These are phyloP conservation scores for Leptopilina clavipes DNA, from an alignment of 1,140 invertebrate genomes.

Conservation along the genomic window DNA sequence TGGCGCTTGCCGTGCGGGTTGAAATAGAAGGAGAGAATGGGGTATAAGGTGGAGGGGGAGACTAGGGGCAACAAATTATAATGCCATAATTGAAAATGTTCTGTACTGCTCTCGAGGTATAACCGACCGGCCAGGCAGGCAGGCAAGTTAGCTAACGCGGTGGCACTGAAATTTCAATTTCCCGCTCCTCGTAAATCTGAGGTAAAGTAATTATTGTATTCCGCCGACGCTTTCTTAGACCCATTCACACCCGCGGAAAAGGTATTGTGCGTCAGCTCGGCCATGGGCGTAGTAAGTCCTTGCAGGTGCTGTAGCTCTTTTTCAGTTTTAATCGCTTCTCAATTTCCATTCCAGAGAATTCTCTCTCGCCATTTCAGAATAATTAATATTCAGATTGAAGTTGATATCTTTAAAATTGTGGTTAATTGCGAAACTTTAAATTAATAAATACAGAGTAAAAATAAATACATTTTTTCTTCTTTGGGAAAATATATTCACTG, in stretches of 20 bases:
- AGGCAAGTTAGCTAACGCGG: conserved; percentile 48
- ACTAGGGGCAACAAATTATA: conserved; percentile 70
- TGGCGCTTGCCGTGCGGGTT: conserved; percentile 49
- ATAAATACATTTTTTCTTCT: too few species aligned
- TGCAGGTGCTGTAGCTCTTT: conserved; percentile 56
- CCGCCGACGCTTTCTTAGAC: conserved; percentile 69
- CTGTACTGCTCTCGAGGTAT: conserved; percentile 52
- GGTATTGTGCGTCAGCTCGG: conserved; percentile 69
- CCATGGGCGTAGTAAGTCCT: conserved; percentile 67
- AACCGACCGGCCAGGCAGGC: conserved; percentile 36
- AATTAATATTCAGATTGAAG: not conserved
- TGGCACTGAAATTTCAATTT: conserved; percentile 73
- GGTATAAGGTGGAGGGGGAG: not conserved
- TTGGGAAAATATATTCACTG: too few species aligned
- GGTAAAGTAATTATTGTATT: conserved; percentile 75
- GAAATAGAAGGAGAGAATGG: conserved; percentile 16
- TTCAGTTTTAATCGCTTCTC: conserved; percentile 64
- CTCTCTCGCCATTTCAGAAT: not conserved
- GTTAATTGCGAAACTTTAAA: not conserved
- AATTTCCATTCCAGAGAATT: conserved; percentile 45
- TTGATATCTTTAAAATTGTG: too few species aligned
- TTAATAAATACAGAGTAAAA: too few species aligned
- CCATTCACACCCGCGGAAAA: conserved; percentile 66
- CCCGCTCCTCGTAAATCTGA: conserved; percentile 72
- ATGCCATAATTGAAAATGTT: conserved; percentile 74